A percentile compares a stretch with the other conserved stretches of the same genome.
Evolutionary conservation across 2,888 invertebrate genomes (phyloP).

Genomic region (Nymphalis urticae): DNA sequence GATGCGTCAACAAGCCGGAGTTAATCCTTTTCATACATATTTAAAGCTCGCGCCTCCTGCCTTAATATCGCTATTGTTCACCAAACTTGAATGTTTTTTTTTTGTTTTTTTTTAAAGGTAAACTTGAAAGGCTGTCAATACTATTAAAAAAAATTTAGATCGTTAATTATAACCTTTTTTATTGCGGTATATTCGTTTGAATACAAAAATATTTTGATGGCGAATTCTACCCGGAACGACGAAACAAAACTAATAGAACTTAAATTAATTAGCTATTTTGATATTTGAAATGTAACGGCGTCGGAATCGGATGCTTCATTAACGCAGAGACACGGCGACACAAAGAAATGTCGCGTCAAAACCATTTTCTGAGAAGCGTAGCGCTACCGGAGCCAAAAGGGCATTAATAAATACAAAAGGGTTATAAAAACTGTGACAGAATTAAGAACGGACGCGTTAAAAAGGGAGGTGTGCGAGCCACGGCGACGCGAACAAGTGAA

Average conservation of each 20-base stretch:
- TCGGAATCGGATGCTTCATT: slow-evolving; percentile 78
- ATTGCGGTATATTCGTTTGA: neutral
- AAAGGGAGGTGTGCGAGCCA: slow-evolving; percentile 68
- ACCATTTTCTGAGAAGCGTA: slow-evolving; percentile 77
- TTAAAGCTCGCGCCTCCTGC: slow-evolving; percentile 59
- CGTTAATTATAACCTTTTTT: slow-evolving; percentile 8
- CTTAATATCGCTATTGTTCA: slow-evolving; percentile 69
- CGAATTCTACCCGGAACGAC: slow-evolving; percentile 12
- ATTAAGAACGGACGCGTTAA: slow-evolving; percentile 79
- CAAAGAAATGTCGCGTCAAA: slow-evolving; percentile 78
- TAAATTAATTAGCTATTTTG: slow-evolving; percentile 32
- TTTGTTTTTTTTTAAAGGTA: slow-evolving; percentile 42
- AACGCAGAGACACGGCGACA: slow-evolving; percentile 70
- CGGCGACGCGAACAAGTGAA: slow-evolving; percentile 79
- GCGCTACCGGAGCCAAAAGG: slow-evolving; percentile 78
- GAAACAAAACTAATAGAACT: neutral
- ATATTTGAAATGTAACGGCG: slow-evolving; percentile 49
- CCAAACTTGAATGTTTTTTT: slow-evolving; percentile 56
- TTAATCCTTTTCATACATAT: slow-evolving; percentile 77
- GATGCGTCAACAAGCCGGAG: slow-evolving; percentile 76
- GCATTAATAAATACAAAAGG: slow-evolving; percentile 81
- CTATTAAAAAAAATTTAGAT: slow-evolving; percentile 1
- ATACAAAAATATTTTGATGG: slow-evolving; percentile 6
- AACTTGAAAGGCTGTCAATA: slow-evolving; percentile 29
- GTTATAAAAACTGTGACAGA: slow-evolving; percentile 81